Evolutionary conservation across 2,888 invertebrate species (phyloP).

Genomic region (Ganaspis brasiliensis): DNA sequence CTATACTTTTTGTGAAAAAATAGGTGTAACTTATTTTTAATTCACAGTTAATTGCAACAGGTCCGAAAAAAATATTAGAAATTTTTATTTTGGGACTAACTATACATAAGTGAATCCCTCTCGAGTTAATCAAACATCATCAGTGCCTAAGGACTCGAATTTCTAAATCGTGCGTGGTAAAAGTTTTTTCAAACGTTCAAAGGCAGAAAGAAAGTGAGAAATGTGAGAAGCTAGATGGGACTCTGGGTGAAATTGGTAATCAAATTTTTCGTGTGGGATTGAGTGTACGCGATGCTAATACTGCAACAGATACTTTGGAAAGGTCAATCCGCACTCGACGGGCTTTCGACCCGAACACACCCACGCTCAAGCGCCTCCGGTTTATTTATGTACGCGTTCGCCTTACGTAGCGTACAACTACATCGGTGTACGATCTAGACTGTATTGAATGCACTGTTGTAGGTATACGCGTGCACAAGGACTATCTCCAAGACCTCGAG

Average conservation of each 20-base stretch:
- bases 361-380: slow-evolving; percentile 64
- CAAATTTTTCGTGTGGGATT: slow-evolving; percentile 22
- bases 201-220: background rate
- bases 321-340: slow-evolving; percentile 60
- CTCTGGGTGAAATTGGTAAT: slow-evolving; percentile 22
- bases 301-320: slow-evolving; percentile 39
- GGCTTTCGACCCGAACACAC: slow-evolving; percentile 66
- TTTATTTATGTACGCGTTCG: slow-evolving; percentile 66
- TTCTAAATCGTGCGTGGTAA: too few relatives aligned
- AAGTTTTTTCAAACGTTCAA: too few relatives aligned
- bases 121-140: too few relatives aligned
- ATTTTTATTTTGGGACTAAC: too few relatives aligned
- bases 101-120: too few relatives aligned
- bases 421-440: background rate
- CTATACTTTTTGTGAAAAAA: too few relatives aligned
- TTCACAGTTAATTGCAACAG: too few relatives aligned
- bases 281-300: slow-evolving; percentile 23
- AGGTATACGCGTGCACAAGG: slow-evolving; percentile 40
- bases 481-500: slow-evolving; percentile 57
- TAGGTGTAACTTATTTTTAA: too few relatives aligned
- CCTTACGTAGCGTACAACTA: slow-evolving; percentile 42
- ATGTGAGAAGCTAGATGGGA: slow-evolving; percentile 4
- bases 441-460: background rate
- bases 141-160: too few relatives aligned
- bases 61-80: too few relatives aligned